A percentile compares a stretch with the other conserved stretches of the same genome.
Conservation (phyloP, 1,140 invertebrate genomes). For the Cydia pomonella region DNA sequence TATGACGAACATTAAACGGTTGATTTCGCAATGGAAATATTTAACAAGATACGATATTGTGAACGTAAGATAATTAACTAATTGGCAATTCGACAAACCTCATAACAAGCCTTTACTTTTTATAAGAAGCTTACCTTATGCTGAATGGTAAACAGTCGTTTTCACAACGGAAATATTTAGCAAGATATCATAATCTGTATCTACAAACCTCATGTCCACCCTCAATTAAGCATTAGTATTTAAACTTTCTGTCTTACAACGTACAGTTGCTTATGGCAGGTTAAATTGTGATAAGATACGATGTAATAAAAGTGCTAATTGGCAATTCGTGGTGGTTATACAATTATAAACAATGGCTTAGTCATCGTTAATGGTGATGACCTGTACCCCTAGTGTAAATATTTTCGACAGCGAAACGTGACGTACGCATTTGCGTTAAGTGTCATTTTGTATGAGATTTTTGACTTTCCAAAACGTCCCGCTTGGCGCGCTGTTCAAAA, state of each 20-base stretch:
- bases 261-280: neutral
- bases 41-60: neutral
- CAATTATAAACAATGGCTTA: constrained; percentile 15
- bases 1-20: neutral
- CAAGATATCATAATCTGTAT: neutral
- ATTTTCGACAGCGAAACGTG: too few species aligned
- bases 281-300: neutral
- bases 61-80: neutral
- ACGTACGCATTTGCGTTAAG: too few species aligned
- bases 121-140: neutral
- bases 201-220: neutral
- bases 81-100: neutral
- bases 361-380: constrained; percentile 8
- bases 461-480: too few species aligned
- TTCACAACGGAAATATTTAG: neutral
- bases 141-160: neutral
- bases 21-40: neutral
- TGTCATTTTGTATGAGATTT: too few species aligned
- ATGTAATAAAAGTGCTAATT: neutral
- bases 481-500: too few species aligned
- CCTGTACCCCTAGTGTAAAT: too few species aligned
- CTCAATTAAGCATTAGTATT: neutral
- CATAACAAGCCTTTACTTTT: neutral
- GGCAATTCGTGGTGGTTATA: neutral
- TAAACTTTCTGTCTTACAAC: neutral